Base-by-base conservation (phyloP, 2,888 invertebrate genomes). In the Tetragnatha montana region DNA sequence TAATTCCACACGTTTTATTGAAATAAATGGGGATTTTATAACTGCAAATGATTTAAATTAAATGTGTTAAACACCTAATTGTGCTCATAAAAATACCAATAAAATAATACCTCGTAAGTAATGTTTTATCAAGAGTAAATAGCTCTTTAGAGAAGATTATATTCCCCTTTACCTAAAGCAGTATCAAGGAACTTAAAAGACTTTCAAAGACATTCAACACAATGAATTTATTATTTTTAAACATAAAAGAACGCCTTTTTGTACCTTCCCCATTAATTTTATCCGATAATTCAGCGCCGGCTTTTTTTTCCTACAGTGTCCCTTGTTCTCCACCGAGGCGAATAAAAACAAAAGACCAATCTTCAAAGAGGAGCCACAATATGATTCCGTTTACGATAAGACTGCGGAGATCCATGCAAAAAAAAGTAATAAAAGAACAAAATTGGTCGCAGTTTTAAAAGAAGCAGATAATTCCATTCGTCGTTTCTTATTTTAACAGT, bases 251-350 rank as follows among this genome's bases (percentile, higher is more conserved):
- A 8, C 47, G 75, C 12, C 10, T 69, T 35, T 73, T 73, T 68
- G 75, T 78, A 60, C 60, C 78, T 78, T 78, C 35, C 70, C 85
- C 78, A 85, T 85, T 85, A 85, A 85, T 85, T 85, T 78, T 70
- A 78, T 71, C 85, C 85, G 60, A 85, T 85, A 76, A 70, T 70
- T 70, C 85, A 69, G 70, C 76, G 85, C 50, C 71, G 68, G 50
- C 17, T 17, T 10, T 80, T 73, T 68, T 19, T 50, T 60, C 17
- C 69, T 51, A 73, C 74, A 60, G 6, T 19, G 19, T 12, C 17
- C 14, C 14, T 19, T 21, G 21, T 22, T 69, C 69, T 82, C 8
- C 50, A 12, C 8, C 12, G 50, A 73, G 35, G 10, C 47, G 47
- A 12, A 19, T 35, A 76, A 50, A 74, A 78, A 85, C 75, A 78